These are phyloP conservation scores for Gisinianus flammeolus DNA, from an alignment of 2,888 invertebrate genomes.

Conservation along the genomic window DNA sequence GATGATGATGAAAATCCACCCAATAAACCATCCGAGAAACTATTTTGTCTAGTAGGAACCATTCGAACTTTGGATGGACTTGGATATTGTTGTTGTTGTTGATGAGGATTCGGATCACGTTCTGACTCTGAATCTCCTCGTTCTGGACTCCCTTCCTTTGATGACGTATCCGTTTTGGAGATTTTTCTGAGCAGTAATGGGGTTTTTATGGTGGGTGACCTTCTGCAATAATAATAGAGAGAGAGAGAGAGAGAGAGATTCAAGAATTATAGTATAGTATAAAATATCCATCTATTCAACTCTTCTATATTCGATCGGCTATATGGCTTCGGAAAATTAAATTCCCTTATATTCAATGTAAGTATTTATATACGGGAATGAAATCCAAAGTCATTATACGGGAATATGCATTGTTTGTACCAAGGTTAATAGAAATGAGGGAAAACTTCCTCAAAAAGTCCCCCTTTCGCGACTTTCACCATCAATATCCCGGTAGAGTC, in stretches of 20 bases:
- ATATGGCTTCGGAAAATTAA: background rate
- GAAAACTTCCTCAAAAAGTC: no score
- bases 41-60: conserved; percentile 22
- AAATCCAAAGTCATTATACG: background rate
- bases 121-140: conserved; percentile 16
- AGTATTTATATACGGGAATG: background rate
- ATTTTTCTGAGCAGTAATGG: conserved; percentile 6
- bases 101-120: conserved; percentile 17
- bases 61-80: conserved; percentile 14
- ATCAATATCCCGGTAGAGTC: no score
- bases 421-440: no score
- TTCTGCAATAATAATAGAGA: conserved; percentile 20
- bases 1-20: background rate
- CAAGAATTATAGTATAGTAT: background rate
- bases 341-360: background rate
- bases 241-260: background rate
- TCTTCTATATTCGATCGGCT: no score
- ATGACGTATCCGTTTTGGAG: conserved; percentile 16
- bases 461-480: no score
- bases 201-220: conserved; percentile 24
- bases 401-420: background rate
- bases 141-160: background rate
- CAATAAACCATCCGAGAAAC: conserved; percentile 27
- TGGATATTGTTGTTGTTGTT: no score
- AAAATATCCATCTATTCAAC: no score